These are phyloP conservation scores for Aphidius gifuensis DNA, from an alignment of 1,140 invertebrate genomes.

Conservation along the genomic window DNA sequence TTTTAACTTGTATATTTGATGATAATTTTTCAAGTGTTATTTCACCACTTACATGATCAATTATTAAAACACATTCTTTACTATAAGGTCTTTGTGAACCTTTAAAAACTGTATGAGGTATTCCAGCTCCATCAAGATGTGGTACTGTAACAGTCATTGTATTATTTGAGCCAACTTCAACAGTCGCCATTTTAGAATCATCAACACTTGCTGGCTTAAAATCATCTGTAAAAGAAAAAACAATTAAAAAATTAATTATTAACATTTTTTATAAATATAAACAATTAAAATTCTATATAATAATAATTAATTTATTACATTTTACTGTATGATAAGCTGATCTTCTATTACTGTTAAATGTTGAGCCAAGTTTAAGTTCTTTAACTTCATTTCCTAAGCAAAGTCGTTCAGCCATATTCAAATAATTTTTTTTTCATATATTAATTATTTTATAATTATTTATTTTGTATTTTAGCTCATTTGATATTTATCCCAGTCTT, in stretches of 20 bases:
- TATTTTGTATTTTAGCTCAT: too few species aligned
- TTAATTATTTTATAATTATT: too few species aligned
- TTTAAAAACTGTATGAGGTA: conserved; percentile 88
- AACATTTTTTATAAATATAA: conserved; percentile 10
- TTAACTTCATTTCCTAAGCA: conserved; percentile 72
- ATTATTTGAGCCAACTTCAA: conserved; percentile 84
- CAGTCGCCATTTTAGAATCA: conserved; percentile 80
- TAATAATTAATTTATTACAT: conserved; percentile 62
- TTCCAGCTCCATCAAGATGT: conserved; percentile 85
- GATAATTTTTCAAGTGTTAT: conserved; percentile 88
- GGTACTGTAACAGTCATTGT: conserved; percentile 91
- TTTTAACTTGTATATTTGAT: conserved; percentile 90
- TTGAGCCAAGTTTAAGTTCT: conserved; percentile 79
- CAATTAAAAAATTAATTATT: neutral
- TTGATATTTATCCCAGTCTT: too few species aligned
- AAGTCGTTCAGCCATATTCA: conserved; percentile 68
- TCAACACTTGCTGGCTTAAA: conserved; percentile 97
- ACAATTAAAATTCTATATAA: too few species aligned
- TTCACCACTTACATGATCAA: conserved; percentile 86
- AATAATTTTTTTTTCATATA: too few species aligned
- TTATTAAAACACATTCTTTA: conserved; percentile 93
- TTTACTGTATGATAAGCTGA: conserved; percentile 81
- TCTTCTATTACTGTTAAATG: conserved; percentile 62
- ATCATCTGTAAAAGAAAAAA: conserved; percentile 71
- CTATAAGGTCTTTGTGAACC: conserved; percentile 85